Conservation (phyloP, 1,140 invertebrate species). For the Listronotus bonariensis region DNA sequence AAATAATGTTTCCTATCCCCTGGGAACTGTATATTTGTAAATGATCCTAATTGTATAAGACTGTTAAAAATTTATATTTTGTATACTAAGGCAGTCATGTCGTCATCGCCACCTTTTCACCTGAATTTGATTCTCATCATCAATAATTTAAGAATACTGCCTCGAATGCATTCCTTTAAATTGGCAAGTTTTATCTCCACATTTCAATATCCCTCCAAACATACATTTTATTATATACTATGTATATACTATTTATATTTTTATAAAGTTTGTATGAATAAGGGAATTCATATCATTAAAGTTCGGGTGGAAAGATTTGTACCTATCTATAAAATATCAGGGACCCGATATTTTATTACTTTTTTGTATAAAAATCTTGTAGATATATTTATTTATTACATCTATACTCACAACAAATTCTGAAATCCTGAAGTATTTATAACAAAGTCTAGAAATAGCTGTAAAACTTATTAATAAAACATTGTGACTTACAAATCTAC, state of each 20-base stretch:
- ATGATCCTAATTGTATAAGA: constrained; percentile 50
- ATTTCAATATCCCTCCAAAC: neutral
- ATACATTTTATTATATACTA: constrained; percentile 37
- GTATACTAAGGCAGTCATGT: constrained; percentile 22
- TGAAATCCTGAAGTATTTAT: constrained; percentile 44
- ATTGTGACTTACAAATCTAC: constrained; percentile 40
- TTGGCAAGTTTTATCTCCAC: constrained; percentile 9
- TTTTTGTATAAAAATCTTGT: constrained; percentile 55
- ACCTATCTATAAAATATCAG: constrained; percentile 46
- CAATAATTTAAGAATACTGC: neutral
- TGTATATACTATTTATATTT: constrained; percentile 38
- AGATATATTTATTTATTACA: constrained; percentile 57
- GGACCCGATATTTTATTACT: constrained; percentile 50
- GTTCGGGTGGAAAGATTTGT: constrained; percentile 29
- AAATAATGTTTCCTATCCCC: constrained; percentile 33
- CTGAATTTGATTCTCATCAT: constrained; percentile 12
- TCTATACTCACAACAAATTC: constrained; percentile 57
- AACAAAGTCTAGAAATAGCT: constrained; percentile 45
- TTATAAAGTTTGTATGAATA: constrained; percentile 22
- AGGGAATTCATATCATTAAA: constrained; percentile 18
- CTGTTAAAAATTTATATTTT: constrained; percentile 45
- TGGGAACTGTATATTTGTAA: constrained; percentile 48
- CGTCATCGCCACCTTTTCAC: constrained; percentile 30
- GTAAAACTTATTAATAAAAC: constrained; percentile 50
- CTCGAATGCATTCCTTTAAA: constrained; percentile 24